Evolutionary conservation across 1,140 invertebrate species (phyloP).

Genomic region (Drosophila micromelanica): DNA sequence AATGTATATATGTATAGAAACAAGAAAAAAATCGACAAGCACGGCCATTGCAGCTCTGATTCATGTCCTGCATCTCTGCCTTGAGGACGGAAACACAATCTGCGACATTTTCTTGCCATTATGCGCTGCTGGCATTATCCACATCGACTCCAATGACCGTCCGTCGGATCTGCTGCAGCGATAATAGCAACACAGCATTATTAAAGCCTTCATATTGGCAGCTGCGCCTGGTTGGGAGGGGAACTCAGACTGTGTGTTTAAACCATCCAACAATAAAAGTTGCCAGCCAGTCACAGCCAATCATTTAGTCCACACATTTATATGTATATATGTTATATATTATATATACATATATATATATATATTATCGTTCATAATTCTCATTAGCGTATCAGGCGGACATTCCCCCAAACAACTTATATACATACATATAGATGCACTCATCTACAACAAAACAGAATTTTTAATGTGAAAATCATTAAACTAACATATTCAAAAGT

Average conservation of each 20-base stretch:
- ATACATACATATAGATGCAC: too few relatives aligned
- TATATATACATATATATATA: background rate
- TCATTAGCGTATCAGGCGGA: too few relatives aligned
- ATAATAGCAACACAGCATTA: conserved; percentile 31
- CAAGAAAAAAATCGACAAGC: conserved; percentile 33
- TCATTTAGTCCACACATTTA: background rate
- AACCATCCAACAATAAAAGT: background rate
- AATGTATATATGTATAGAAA: conserved; percentile 26
- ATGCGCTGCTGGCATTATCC: conserved; percentile 55
- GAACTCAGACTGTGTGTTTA: conserved; percentile 12
- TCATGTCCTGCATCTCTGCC: conserved; percentile 1
- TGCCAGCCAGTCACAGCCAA: conserved; percentile 12
- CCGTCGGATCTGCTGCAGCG: conserved; percentile 29
- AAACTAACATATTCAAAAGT: too few relatives aligned
- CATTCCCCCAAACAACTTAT: background rate
- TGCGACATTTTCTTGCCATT: conserved; percentile 66
- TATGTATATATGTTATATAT: too few relatives aligned
- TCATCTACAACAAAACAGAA: too few relatives aligned
- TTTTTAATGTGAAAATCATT: too few relatives aligned
- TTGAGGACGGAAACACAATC: conserved; percentile 58
- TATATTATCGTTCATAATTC: background rate
- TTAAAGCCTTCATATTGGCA: conserved; percentile 41
- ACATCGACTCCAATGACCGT: conserved; percentile 35
- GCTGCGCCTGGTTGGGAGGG: conserved; percentile 9
- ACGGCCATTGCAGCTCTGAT: conserved; percentile 16